These are phyloP conservation scores for Phymorhynchus buccinoides DNA, from an alignment of 1,140 invertebrate genomes.

Conservation along the genomic window DNA sequence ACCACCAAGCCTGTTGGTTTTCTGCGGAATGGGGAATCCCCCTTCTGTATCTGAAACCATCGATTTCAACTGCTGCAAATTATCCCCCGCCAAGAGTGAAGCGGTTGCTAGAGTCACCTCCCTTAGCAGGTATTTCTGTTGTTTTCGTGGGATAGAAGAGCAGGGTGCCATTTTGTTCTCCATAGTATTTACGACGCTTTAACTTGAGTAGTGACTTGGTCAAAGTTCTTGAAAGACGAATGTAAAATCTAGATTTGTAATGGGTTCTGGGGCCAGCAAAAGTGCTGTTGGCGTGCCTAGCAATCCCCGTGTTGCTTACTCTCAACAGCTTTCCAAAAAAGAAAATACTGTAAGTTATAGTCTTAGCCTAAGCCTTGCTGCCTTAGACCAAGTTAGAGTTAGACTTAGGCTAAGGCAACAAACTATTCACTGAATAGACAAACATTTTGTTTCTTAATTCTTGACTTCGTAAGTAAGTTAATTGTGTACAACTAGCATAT, in stretches of 20 bases:
- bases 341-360: constrained; percentile 52
- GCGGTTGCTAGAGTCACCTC: background rate
- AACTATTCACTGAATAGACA: too few relatives aligned
- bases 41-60: too few relatives aligned
- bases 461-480: too few relatives aligned
- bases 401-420: too few relatives aligned
- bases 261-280: constrained; percentile 56
- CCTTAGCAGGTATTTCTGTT: background rate
- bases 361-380: too few relatives aligned
- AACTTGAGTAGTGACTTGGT: background rate
- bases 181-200: background rate
- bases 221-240: background rate
- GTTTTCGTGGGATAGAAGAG: background rate
- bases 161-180: background rate
- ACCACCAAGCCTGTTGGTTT: too few relatives aligned
- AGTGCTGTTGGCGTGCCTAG: constrained; percentile 50
- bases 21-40: too few relatives aligned
- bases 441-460: too few relatives aligned
- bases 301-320: constrained; percentile 59
- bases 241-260: constrained; percentile 12
- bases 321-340: constrained; percentile 48
- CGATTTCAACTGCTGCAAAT: too few relatives aligned
- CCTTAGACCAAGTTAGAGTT: too few relatives aligned
- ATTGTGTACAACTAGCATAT: too few relatives aligned
- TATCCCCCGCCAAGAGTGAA: too few relatives aligned